Percentiles rank a stretch among this genome's conserved stretches.
Conservation (phyloP, 1,140 invertebrate genomes). For the Pemphigus obesinymphae region DNA sequence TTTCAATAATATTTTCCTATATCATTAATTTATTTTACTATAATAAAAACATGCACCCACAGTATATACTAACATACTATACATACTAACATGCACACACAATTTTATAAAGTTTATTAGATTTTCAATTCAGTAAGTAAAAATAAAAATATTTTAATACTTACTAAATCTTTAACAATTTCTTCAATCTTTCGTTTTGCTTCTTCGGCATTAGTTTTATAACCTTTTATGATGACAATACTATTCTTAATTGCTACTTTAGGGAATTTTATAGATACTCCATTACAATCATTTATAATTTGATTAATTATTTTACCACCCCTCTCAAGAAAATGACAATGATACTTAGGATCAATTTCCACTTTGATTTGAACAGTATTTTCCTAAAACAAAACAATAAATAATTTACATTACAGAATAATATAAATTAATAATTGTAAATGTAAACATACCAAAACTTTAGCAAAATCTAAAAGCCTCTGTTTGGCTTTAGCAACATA, state of each 20-base stretch:
- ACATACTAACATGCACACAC: too few species aligned
- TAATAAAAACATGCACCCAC: neutral
- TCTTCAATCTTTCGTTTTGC: conserved; percentile 40
- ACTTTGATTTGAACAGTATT: conserved; percentile 77
- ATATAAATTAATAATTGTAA: too few species aligned
- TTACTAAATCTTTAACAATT: conserved; percentile 58
- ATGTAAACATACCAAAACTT: conserved; percentile 66
- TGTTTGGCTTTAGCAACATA: conserved; percentile 81
- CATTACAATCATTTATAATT: conserved; percentile 88
- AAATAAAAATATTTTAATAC: conserved; percentile 44
- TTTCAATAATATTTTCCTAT: conserved; percentile 74
- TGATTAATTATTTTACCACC: conserved; percentile 82
- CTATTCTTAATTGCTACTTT: conserved; percentile 46
- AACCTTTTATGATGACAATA: conserved; percentile 38
- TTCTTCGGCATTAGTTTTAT: conserved; percentile 25
- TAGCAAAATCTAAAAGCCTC: conserved; percentile 77
- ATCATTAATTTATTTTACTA: conserved; percentile 43
- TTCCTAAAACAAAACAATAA: conserved; percentile 56
- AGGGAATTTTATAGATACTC: conserved; percentile 89
- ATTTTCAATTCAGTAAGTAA: too few species aligned
- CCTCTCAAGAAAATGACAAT: conserved; percentile 89
- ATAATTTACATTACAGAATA: too few species aligned
- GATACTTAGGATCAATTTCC: conserved; percentile 80
- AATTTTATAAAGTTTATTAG: too few species aligned
- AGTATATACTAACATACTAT: too few species aligned